These are phyloP conservation scores for Entomyzon cyanotis DNA, from an alignment of 2,113 vertebrate species.

Conservation along the genomic window DNA sequence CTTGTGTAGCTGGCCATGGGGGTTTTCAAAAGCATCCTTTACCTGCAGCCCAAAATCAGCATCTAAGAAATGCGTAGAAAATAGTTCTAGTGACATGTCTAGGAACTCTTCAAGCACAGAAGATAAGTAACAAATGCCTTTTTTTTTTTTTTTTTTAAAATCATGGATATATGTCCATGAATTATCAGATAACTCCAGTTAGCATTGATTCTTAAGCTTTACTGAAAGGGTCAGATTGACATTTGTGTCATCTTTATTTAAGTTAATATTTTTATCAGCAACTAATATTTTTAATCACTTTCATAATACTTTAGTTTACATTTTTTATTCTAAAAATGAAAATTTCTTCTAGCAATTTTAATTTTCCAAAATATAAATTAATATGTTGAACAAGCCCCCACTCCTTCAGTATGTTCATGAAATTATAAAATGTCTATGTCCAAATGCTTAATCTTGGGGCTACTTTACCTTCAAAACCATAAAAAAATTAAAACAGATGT, in stretches of 20 bases:
- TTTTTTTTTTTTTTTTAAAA: not conserved
- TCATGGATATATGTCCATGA: not conserved
- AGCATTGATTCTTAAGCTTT: not conserved
- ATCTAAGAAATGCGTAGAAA: not conserved
- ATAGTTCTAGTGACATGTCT: not conserved
- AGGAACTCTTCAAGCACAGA: not conserved
- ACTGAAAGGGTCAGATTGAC: not conserved
- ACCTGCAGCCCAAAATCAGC: not conserved
- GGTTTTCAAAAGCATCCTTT: not conserved
- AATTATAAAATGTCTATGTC: not conserved
- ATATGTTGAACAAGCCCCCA: not conserved
- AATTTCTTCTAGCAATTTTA: not conserved
- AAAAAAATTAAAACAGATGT: not conserved
- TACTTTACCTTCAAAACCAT: not conserved
- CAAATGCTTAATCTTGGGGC: not conserved
- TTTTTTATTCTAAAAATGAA: not conserved
- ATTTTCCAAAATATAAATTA: not conserved
- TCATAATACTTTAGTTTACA: not conserved
- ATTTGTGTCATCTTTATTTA: not conserved
- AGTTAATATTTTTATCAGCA: not conserved
- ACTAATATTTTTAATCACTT: not conserved
- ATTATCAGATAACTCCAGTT: not conserved
- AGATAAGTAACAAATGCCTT: not conserved
- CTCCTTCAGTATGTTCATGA: not conserved
- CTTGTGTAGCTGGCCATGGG: not conserved